A percentile compares a stretch with the other conserved stretches of the same genome.
These are phyloP conservation scores for Neoitamus cyanurus DNA, from an alignment of 2,888 invertebrate species.

Conservation along the genomic window DNA sequence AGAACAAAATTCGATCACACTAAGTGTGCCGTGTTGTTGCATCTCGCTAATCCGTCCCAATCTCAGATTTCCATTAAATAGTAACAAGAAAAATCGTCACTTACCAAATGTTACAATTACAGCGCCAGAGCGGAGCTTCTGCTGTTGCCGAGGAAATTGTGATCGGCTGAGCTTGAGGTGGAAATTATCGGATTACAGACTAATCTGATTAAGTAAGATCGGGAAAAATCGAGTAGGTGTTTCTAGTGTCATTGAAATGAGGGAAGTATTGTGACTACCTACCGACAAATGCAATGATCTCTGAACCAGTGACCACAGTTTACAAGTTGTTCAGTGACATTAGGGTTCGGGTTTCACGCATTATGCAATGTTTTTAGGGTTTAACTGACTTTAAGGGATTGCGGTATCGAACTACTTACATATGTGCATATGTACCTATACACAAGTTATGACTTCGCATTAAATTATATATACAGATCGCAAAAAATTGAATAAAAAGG, in stretches of 20 bases:
- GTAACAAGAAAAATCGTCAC: background rate
- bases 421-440: background rate
- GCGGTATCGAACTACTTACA: background rate
- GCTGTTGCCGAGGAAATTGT: background rate
- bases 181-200: slow-evolving; percentile 12
- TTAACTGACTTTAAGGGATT: background rate
- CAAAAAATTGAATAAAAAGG: too few relatives aligned
- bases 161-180: background rate
- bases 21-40: background rate
- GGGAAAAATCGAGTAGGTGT: background rate
- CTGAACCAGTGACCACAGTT: slow-evolving; percentile 12
- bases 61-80: slow-evolving; percentile 30
- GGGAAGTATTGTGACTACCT: background rate
- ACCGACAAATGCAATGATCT: background rate
- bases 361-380: background rate
- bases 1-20: slow-evolving; percentile 4
- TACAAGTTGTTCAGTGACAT: background rate
- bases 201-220: slow-evolving; percentile 20
- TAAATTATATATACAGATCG: too few relatives aligned
- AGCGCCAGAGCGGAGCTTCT: background rate
- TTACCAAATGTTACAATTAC: slow-evolving; percentile 17
- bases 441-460: too few relatives aligned
- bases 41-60: slow-evolving; percentile 1
- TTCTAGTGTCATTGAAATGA: background rate
- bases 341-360: background rate